Conservation (phyloP, 1,140 invertebrate genomes). For the Drosophila rufa region DNA sequence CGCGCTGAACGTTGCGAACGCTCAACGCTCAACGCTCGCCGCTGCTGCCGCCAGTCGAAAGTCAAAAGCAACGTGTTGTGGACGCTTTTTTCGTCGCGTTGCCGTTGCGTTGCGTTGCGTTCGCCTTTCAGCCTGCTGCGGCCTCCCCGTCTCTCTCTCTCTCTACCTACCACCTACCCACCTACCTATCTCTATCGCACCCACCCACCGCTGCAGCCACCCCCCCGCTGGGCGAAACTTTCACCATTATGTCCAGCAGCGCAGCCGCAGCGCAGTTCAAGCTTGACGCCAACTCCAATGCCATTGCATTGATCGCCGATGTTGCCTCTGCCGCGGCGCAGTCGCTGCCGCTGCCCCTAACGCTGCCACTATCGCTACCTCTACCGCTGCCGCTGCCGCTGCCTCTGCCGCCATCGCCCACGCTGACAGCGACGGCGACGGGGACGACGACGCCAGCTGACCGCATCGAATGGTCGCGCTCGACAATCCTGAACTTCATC, state of each 20-base stretch:
- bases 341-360: constrained; percentile 29
- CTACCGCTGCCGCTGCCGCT: constrained; percentile 24
- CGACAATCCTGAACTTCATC: constrained; percentile 79
- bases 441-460: constrained; percentile 50
- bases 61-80: constrained; percentile 84
- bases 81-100: constrained; percentile 83
- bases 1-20: constrained; percentile 42
- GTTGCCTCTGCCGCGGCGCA: constrained; percentile 39
- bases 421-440: constrained; percentile 28
- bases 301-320: constrained; percentile 68
- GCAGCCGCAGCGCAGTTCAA: constrained; percentile 70
- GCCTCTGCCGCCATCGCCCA: constrained; percentile 29
- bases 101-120: constrained; percentile 75
- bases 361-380: constrained; percentile 17
- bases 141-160: constrained; percentile 44
- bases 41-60: constrained; percentile 79
- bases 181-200: constrained; percentile 45
- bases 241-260: constrained; percentile 79
- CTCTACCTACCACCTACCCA: constrained; percentile 7
- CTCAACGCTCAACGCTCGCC: constrained; percentile 62
- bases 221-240: constrained; percentile 57
- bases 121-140: constrained; percentile 64
- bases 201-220: constrained; percentile 21
- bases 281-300: constrained; percentile 73
- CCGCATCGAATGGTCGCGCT: constrained; percentile 82